Conservation (phyloP, 2,113 vertebrate genomes). For the Laticauda colubrina region DNA sequence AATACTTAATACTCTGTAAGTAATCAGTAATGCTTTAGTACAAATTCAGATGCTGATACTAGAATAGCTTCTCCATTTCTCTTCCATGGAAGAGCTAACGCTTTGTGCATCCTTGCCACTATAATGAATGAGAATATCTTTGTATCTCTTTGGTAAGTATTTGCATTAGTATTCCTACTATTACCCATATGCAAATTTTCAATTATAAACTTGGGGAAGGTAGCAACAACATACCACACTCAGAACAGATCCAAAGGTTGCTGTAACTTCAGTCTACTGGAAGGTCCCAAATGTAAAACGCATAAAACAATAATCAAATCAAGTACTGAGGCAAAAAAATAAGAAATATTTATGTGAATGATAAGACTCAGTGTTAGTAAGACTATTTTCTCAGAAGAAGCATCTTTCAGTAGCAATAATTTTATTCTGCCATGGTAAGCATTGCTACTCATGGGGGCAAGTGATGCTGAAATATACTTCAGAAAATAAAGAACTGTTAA, state of each 20-base stretch:
- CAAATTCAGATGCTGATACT: not conserved
- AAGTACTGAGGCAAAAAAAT: not conserved
- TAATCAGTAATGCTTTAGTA: not conserved
- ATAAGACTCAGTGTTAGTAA: not conserved
- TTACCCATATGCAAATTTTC: not conserved
- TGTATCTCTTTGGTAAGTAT: not conserved
- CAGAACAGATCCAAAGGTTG: not conserved
- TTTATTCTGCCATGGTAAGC: not conserved
- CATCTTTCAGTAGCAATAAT: not conserved
- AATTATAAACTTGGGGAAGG: not conserved
- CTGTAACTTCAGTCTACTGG: not conserved
- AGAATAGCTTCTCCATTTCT: not conserved
- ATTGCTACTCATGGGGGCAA: not conserved
- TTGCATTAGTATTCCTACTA: not conserved
- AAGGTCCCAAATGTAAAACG: not conserved
- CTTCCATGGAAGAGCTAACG: not conserved
- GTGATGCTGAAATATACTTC: not conserved
- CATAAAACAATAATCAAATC: not conserved
- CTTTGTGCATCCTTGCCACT: not conserved
- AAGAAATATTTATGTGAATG: not conserved
- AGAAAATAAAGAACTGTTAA: conserved; percentile 15
- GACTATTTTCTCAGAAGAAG: not conserved
- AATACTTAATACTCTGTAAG: not conserved
- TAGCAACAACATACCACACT: not conserved
- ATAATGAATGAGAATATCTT: not conserved